phyloP scores from a whole-genome alignment of 1,140 invertebrate genomes.

The Nomia melanderi region DNA sequence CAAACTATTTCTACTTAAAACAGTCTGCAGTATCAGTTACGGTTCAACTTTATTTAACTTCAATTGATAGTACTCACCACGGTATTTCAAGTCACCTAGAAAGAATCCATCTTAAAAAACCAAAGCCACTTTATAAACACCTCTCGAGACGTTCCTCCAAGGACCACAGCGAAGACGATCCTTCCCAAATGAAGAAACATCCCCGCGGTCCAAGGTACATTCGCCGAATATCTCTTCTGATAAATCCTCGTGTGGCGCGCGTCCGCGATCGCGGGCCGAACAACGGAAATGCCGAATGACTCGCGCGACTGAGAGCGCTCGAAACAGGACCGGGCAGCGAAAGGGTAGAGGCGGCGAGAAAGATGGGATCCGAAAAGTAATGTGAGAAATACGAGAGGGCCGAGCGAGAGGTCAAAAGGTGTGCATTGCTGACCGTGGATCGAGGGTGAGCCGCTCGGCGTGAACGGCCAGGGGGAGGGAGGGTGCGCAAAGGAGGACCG shows the following conservation, averaged over 20 bases:
- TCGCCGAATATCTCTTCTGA: conserved; percentile 22
- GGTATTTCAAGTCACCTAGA: too few relatives aligned
- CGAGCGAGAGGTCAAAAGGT: conserved; percentile 67
- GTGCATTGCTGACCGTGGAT: conserved; percentile 46
- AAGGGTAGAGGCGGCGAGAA: neutral
- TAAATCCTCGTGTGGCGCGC: conserved; percentile 22
- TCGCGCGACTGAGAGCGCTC: conserved; percentile 19
- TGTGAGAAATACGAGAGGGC: conserved; percentile 72
- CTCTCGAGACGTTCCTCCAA: too few relatives aligned
- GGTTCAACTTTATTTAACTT: too few relatives aligned
- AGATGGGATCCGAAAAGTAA: conserved; percentile 66
- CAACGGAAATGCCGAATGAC: conserved; percentile 44
- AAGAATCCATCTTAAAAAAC: too few relatives aligned
- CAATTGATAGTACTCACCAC: too few relatives aligned
- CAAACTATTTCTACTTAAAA: neutral
- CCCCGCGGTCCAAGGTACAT: neutral
- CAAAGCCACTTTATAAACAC: too few relatives aligned
- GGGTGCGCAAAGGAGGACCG: conserved; percentile 22
- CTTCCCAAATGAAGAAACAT: conserved; percentile 42
- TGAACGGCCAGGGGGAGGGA: too few relatives aligned
- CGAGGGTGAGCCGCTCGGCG: neutral
- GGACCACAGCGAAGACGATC: neutral
- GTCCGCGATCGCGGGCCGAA: neutral
- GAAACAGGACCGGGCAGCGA: neutral
- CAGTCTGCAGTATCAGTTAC: too few relatives aligned